Evolutionary conservation across 2,888 invertebrate species (phyloP), one percentile per base, ranked within the genome.

Genomic region (Hypsopygia costalis): DNA sequence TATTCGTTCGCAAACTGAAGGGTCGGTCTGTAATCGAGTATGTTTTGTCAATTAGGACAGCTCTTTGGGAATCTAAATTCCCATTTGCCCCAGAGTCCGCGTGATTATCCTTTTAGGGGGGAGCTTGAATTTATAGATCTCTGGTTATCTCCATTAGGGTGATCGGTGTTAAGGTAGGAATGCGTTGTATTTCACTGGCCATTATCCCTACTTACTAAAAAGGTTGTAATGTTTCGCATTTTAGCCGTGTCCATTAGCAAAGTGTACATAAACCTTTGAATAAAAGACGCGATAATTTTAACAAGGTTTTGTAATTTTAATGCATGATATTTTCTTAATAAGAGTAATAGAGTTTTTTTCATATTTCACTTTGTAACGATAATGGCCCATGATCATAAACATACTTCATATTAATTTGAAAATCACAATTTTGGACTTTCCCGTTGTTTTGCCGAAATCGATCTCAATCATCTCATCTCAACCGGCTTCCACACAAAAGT

Each of bases 101-200:
- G 72, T 74, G 81, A 82, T 82, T 80, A 81, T 80, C 79, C 78
- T 74, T 75, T 81, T 76, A 79, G 75, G 69, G 68, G 77, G 78
- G 79, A n/a, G 69, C 66, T 49, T 53, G 60, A 76, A 83, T 81
- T 82, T 83, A 83, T 81, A 74, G 80, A 79, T 79, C 70, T 75
- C 71, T 73, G 69, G 73, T 75, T 73, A 67, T 69, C 68, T 72
- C 74, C 75, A 76, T 81, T 82, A 80, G 67, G 53, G 60, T 60
- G 63, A 67, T 67, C 64, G 68, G 68, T 66, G 60, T 53, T 16
- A 53, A 10, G 33, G 12, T 9, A 20, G 21, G n/a, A 20, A 27
- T 7, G 25, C 2, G 25, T 6, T 25, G 10, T 11, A 22, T 33
- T 12, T 10, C 29, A 11, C 33, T 34, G 34, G 20, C 34, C 34